Evolutionary conservation across 1,140 invertebrate species (phyloP).

Genomic region (Drosophila subpulchrella): DNA sequence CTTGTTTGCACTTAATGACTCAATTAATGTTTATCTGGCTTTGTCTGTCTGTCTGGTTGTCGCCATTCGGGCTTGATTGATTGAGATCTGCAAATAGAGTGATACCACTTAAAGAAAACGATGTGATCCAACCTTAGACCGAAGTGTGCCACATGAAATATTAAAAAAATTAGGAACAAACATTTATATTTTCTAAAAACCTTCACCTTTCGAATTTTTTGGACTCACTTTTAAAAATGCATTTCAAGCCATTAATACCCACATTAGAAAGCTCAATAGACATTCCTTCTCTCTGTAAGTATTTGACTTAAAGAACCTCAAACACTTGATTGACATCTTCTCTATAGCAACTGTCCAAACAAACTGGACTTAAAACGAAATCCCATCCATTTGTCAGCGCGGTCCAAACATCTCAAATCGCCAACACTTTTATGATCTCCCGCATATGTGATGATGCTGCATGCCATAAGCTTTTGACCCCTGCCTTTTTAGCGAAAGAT

Average conservation of each 20-base stretch:
- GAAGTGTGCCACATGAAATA: not conserved
- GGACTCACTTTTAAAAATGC: not conserved
- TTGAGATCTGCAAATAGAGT: conserved; percentile 47
- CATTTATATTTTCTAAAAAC: not conserved
- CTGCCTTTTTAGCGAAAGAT: conserved; percentile 21
- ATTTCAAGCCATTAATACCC: not conserved
- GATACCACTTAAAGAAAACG: conserved; percentile 21
- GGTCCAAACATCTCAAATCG: conserved; percentile 1
- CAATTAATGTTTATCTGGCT: conserved; percentile 67
- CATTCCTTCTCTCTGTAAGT: conserved; percentile 15
- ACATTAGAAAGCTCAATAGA: not conserved
- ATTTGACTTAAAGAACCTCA: not conserved
- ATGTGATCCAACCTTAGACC: not conserved
- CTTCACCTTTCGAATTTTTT: not conserved
- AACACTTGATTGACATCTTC: conserved; percentile 26
- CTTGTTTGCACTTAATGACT: conserved; percentile 64
- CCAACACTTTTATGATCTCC: conserved; percentile 4
- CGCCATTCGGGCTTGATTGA: conserved; percentile 41
- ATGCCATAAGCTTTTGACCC: conserved; percentile 24
- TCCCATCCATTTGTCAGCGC: not conserved
- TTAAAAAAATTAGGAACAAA: not conserved
- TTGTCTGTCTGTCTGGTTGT: conserved; percentile 12
- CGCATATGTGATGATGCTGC: conserved; percentile 1
- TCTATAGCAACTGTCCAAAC: conserved; percentile 18
- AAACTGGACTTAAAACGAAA: conserved; percentile 15